These are phyloP conservation scores for Acheta domesticus DNA, from an alignment of 2,888 invertebrate species.

Conservation along the genomic window DNA sequence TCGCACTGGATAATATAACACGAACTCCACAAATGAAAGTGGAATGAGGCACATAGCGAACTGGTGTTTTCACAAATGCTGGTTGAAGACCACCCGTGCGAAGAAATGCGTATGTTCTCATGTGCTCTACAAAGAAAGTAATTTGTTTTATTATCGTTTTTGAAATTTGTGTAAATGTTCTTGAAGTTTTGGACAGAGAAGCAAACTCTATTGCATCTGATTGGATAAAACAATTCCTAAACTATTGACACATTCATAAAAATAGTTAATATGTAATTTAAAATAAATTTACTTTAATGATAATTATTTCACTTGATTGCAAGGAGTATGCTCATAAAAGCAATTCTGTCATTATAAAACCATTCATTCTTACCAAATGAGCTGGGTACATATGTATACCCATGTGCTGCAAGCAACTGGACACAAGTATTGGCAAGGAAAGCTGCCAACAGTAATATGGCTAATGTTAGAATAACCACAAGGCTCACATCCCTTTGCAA, in stretches of 20 bases:
- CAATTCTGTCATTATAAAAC: too few species aligned
- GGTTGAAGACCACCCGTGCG: constrained; percentile 61
- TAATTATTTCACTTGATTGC: too few species aligned
- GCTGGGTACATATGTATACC: constrained; percentile 73
- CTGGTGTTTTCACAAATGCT: constrained; percentile 59
- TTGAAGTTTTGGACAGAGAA: too few species aligned
- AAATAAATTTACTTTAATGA: too few species aligned
- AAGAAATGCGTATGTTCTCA: constrained; percentile 68
- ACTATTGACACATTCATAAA: too few species aligned
- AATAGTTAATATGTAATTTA: too few species aligned
- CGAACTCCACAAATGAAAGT: constrained; percentile 69
- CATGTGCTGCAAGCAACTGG: constrained; percentile 69
- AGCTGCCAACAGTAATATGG: constrained; percentile 70
- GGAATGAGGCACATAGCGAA: constrained; percentile 67
- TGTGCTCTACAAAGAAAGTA: constrained; percentile 57
- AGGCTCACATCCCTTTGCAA: constrained; percentile 60
- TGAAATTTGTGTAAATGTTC: not conserved
- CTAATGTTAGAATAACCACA: constrained; percentile 68
- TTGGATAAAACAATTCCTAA: too few species aligned
- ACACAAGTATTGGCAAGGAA: constrained; percentile 80
- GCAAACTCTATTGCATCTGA: too few species aligned
- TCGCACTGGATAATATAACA: constrained; percentile 57
- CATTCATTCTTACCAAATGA: constrained; percentile 70
- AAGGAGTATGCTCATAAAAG: too few species aligned
- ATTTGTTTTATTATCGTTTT: not conserved